Conservation (phyloP, 1,140 invertebrate species). For the Archegozetes longisetosus region DNA sequence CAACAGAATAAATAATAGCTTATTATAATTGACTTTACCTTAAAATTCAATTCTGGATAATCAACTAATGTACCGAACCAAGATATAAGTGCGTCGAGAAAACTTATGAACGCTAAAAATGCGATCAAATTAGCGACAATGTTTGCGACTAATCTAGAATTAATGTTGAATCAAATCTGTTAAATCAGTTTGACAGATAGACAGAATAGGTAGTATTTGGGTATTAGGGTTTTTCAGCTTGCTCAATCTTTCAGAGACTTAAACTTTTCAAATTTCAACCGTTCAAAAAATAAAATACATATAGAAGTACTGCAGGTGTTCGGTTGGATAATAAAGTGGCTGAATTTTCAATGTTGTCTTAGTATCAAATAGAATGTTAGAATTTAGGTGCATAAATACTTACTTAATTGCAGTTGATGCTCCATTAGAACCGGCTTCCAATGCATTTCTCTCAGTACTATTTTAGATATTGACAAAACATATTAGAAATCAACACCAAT, state of each 20-base stretch:
- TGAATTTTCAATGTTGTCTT: too few species aligned
- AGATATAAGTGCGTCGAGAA: slow-evolving; percentile 56
- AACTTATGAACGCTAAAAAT: slow-evolving; percentile 68
- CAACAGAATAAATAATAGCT: slow-evolving; percentile 12
- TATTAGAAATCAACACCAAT: slow-evolving; percentile 8
- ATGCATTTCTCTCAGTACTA: slow-evolving; percentile 57
- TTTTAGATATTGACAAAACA: not conserved
- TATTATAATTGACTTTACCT: too few species aligned
- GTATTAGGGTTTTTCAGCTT: too few species aligned
- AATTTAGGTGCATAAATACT: not conserved
- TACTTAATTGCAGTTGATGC: slow-evolving; percentile 53
- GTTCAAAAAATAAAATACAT: too few species aligned
- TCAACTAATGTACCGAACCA: slow-evolving; percentile 66
- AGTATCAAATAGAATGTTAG: too few species aligned
- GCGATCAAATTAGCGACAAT: slow-evolving; percentile 83
- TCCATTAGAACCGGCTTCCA: slow-evolving; percentile 77
- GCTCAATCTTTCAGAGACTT: too few species aligned
- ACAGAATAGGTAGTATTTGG: not conserved
- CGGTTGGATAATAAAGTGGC: too few species aligned
- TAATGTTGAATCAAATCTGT: not conserved
- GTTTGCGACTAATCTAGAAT: slow-evolving; percentile 47
- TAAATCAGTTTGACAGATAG: not conserved
- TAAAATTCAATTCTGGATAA: slow-evolving; percentile 32
- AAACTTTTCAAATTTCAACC: too few species aligned
- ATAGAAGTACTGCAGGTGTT: too few species aligned